A percentile compares a stretch with the other conserved stretches of the same genome.
Evolutionary conservation across 64 coral and sea anemone species (phyloP).

Genomic region (Anthopleura sola): DNA sequence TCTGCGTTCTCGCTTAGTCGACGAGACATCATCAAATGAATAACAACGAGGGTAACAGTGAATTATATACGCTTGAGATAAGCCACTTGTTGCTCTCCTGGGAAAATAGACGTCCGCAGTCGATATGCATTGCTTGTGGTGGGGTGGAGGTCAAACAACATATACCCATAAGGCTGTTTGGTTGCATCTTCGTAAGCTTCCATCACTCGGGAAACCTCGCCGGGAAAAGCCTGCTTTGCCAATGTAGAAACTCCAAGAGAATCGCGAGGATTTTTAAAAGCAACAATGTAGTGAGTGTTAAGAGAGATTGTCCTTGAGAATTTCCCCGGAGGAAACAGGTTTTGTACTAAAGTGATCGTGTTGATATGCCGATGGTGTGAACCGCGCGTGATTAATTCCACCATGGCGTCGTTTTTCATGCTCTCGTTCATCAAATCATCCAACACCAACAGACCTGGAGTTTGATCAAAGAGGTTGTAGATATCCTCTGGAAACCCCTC

Average conservation of each 20-base stretch:
- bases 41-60: no score
- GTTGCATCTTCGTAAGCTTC: constrained; percentile 23
- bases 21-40: no score
- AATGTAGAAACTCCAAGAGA: constrained; percentile 23
- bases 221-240: constrained; percentile 30
- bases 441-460: constrained; percentile 31
- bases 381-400: constrained; percentile 32
- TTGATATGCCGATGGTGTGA: constrained; percentile 32
- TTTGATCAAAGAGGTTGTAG: neutral
- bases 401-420: constrained; percentile 2
- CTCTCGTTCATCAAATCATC: constrained; percentile 52
- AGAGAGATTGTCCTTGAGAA: constrained; percentile 31
- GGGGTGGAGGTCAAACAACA: constrained; percentile 16
- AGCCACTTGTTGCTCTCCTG: neutral
- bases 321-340: constrained; percentile 36
- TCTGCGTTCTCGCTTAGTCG: no score
- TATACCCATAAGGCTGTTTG: constrained; percentile 5
- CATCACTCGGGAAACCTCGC: neutral
- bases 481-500: constrained; percentile 19
- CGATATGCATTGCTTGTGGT: neutral
- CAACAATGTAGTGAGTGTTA: constrained; percentile 24
- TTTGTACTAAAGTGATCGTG: neutral
- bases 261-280: constrained; percentile 42
- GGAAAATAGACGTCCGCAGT: neutral
- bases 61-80: constrained; percentile 8